A percentile compares a stretch with the other conserved stretches of the same genome.
Evolutionary conservation across 2,113 vertebrate genomes (phyloP).

Genomic region (Corythoichthys haematopterus): DNA sequence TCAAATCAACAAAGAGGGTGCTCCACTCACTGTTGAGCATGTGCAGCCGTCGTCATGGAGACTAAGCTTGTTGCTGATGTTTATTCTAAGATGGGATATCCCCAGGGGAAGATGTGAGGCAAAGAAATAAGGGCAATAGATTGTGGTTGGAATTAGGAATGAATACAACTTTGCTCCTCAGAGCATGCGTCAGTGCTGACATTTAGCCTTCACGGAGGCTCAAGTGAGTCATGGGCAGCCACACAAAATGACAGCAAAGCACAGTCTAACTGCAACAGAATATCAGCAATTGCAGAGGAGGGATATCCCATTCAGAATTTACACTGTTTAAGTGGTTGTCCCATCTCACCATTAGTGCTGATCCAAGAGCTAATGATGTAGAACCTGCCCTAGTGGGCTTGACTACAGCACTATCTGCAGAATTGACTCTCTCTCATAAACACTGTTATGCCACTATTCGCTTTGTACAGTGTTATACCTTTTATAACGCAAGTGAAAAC

Average conservation of each 20-base stretch:
- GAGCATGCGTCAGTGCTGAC: conserved; percentile 10
- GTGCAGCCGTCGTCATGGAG: conserved; percentile 67
- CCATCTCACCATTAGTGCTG: conserved; percentile 24
- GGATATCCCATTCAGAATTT: conserved; percentile 27
- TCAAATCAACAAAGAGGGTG: conserved; percentile 10
- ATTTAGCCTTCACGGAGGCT: background rate
- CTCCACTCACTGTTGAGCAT: conserved; percentile 25
- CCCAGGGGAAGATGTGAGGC: conserved; percentile 52
- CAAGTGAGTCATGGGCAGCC: conserved; percentile 4
- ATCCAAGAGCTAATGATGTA: conserved; percentile 15
- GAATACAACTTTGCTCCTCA: background rate
- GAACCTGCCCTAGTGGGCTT: conserved; percentile 14
- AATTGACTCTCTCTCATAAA: background rate
- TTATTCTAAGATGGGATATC: conserved; percentile 65
- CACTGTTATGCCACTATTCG: background rate
- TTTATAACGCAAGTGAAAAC: background rate
- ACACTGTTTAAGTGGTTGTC: conserved; percentile 16
- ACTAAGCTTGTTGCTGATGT: conserved; percentile 61
- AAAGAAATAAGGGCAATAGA: conserved; percentile 29
- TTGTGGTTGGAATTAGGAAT: conserved; percentile 17
- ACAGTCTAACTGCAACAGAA: conserved; percentile 6
- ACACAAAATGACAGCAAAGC: background rate
- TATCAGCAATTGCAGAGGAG: background rate
- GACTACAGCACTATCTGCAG: background rate
- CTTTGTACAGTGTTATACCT: conserved; percentile 1